phyloP scores from a whole-genome alignment of 2,888 invertebrate genomes.

The Mylabris sibirica region DNA sequence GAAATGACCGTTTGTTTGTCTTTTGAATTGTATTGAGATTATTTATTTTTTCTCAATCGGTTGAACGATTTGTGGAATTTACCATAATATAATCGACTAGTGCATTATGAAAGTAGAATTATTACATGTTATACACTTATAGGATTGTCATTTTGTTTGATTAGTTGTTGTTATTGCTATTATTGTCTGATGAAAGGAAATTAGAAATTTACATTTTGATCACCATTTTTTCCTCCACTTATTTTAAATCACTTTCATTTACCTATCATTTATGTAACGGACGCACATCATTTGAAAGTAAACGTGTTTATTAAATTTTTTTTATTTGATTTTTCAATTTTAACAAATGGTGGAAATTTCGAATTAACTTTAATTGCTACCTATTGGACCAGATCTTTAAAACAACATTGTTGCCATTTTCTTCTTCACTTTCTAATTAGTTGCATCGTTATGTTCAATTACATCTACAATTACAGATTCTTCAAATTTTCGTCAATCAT shows the following conservation, averaged over 20 bases:
- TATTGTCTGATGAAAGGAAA: conserved; percentile 44
- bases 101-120: conserved; percentile 47
- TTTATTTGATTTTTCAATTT: background rate
- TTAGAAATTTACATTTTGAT: conserved; percentile 46
- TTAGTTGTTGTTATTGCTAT: conserved; percentile 39
- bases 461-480: background rate
- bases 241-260: conserved; percentile 37
- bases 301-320: background rate
- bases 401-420: background rate
- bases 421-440: conserved; percentile 10
- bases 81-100: conserved; percentile 6
- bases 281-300: conserved; percentile 8
- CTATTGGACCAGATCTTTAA: conserved; percentile 5
- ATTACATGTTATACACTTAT: conserved; percentile 37
- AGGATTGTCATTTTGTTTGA: conserved; percentile 50
- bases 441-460: background rate
- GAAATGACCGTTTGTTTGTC: background rate
- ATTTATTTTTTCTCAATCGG: background rate
- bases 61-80: conserved; percentile 5
- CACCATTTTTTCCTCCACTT: conserved; percentile 31
- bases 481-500: background rate
- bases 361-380: background rate
- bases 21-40: background rate
- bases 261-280: conserved; percentile 30
- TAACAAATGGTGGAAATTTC: conserved; percentile 3